Evolutionary conservation across 2,797 vertebrate genomes (phyloP), one percentile per base, ranked within the genome.

Genomic region (Phataginus tricuspis): DNA sequence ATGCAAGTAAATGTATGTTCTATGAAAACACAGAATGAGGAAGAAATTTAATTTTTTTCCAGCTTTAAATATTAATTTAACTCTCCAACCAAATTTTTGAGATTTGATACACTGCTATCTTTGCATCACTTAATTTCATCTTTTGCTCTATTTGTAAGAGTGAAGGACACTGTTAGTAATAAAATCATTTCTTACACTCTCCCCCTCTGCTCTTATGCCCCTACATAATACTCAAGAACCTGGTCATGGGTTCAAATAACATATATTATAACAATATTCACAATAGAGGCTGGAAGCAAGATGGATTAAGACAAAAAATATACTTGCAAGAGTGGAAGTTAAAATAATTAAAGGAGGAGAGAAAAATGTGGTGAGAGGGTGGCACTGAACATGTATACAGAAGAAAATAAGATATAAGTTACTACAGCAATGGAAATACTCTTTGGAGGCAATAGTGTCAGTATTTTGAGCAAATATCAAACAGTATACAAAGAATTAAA

Each of bases 61-160:
- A 75, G 34, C 21, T 91, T n/a, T 85, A 85, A 75, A n/a, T 64
- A 55, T 85, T 85, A 74, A 83, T 72, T 63, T 83, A 83, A 66
- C 21, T 84, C 39, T 34, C 57, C 29, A 55, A 63, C 12, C 66
- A 84, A 84, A 55, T 15, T 55, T 85, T 74, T 39, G 7, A 66
- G 55, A 34, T 75, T 85, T 84, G 37, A 66, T 66, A 55, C 5
- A 55, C 7, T 63, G 61, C 34, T 55, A 75, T 66, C 53, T 34
- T 29, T 42, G 7, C 3, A 25, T 7, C 6, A 66, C 7, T 75
- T 55, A 82, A 51, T 82, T 75, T 75, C 29, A 55, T 84, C 21
- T 45, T 74, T 66, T 83, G 27, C 7, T 83, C 14, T 63, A 42
- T 53, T 74, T 75, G 27, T 45, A 55, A 84, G 34, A 69, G 29